Conservation (phyloP, 2,797 vertebrate genomes). For the Onychomys arenicola region DNA sequence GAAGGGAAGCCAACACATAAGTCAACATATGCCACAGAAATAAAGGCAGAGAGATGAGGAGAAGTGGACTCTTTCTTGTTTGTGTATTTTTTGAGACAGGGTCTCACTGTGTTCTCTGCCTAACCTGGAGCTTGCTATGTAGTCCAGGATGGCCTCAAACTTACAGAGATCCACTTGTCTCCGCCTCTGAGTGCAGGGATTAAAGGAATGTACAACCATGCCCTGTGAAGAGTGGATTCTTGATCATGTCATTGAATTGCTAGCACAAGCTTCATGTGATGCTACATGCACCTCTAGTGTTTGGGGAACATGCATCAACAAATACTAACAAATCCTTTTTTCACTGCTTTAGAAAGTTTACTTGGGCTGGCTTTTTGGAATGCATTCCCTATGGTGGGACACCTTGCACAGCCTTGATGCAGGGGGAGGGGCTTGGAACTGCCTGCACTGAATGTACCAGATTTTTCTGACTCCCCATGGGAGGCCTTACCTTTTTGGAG, state of each 20-base stretch:
- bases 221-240: too few species aligned
- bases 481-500: too few species aligned
- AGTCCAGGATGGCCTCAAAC: neutral
- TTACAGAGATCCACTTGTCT: neutral
- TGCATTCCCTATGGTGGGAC: too few species aligned
- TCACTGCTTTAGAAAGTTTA: neutral
- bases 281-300: neutral
- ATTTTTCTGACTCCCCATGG: too few species aligned
- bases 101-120: neutral
- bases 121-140: neutral
- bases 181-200: neutral
- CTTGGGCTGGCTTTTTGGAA: neutral
- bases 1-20: neutral
- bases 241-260: neutral
- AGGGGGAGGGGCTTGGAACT: too few species aligned
- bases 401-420: too few species aligned
- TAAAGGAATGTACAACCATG: neutral
- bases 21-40: neutral
- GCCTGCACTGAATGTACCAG: too few species aligned
- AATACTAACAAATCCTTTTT: neutral
- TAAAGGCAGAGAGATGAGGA: neutral
- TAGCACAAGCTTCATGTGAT: neutral
- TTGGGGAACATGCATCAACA: neutral
- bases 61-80: neutral
- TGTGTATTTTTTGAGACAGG: neutral